A percentile compares a stretch with the other conserved stretches of the same genome.
Evolutionary conservation across 2,888 invertebrate species (phyloP).

Genomic region (Macrosiphum euphorbiae): DNA sequence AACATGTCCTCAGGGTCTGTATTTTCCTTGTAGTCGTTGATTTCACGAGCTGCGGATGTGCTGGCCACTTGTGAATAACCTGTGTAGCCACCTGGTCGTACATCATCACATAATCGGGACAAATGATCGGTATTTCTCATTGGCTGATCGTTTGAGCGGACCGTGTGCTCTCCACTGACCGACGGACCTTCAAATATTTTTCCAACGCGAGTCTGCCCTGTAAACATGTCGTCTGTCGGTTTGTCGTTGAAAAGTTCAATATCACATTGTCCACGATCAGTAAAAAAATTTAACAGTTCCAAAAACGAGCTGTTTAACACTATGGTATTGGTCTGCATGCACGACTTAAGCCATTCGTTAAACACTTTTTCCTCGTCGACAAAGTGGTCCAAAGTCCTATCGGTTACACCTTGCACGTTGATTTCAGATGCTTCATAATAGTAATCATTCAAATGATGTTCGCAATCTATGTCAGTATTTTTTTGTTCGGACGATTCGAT

Average conservation of each 20-base stretch:
- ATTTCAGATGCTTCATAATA: not conserved
- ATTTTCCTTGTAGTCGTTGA: not conserved
- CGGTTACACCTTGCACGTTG: too few species aligned
- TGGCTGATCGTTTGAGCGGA: not conserved
- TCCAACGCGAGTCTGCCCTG: not conserved
- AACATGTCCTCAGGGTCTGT: not conserved
- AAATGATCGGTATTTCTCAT: not conserved
- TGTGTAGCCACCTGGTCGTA: not conserved
- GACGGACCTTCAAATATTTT: not conserved
- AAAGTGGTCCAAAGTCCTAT: not conserved
- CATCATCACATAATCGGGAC: not conserved
- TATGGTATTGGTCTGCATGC: not conserved
- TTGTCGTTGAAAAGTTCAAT: not conserved
- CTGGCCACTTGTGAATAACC: not conserved
- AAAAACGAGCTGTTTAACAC: constrained; percentile 1
- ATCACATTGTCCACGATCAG: not conserved
- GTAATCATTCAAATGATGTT: not conserved
- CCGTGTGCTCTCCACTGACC: not conserved
- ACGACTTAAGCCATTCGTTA: constrained; percentile 32
- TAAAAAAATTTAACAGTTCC: constrained; percentile 14
- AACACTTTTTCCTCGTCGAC: not conserved
- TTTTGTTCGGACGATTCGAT: not conserved
- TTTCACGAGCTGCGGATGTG: not conserved
- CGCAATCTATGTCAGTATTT: not conserved
- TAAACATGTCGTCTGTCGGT: not conserved